Conservation (phyloP, 2,797 vertebrate species). For the Cirrhinus mrigala region DNA sequence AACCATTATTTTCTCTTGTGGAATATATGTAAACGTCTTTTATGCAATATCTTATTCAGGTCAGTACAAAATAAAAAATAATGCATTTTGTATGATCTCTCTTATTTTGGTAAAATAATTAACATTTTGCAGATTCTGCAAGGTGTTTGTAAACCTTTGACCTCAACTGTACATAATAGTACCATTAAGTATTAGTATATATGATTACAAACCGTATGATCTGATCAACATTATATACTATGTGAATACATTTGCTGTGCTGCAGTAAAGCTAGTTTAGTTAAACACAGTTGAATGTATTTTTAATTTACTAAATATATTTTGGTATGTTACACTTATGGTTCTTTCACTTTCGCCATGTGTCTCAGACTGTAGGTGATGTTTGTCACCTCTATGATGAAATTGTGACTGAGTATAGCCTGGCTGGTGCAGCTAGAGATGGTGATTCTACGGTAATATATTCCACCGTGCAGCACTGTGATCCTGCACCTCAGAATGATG, state of each 20-base stretch:
- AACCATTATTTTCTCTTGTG: too few relatives aligned
- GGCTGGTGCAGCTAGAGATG: not conserved
- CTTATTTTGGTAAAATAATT: too few relatives aligned
- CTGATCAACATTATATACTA: not conserved
- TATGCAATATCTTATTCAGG: too few relatives aligned
- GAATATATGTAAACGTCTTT: too few relatives aligned
- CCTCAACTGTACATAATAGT: not conserved
- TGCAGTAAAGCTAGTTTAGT: not conserved
- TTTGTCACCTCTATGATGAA: conserved; percentile 50
- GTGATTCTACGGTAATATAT: not conserved
- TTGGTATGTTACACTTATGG: not conserved
- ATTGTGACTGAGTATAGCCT: conserved; percentile 1
- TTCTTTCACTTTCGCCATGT: not conserved
- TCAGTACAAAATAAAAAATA: too few relatives aligned
- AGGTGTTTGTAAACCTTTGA: too few relatives aligned
- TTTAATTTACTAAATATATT: not conserved
- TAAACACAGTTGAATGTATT: not conserved
- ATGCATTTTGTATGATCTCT: too few relatives aligned
- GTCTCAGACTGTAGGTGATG: conserved; percentile 21
- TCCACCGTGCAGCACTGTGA: conserved; percentile 24
- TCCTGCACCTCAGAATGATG: not conserved
- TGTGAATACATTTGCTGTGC: not conserved
- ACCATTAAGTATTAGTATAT: not conserved
- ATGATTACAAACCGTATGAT: not conserved
- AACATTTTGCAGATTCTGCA: too few relatives aligned